Evolutionary conservation across 1,140 invertebrate genomes (phyloP).

Genomic region (Anoplolepis gracilipes): DNA sequence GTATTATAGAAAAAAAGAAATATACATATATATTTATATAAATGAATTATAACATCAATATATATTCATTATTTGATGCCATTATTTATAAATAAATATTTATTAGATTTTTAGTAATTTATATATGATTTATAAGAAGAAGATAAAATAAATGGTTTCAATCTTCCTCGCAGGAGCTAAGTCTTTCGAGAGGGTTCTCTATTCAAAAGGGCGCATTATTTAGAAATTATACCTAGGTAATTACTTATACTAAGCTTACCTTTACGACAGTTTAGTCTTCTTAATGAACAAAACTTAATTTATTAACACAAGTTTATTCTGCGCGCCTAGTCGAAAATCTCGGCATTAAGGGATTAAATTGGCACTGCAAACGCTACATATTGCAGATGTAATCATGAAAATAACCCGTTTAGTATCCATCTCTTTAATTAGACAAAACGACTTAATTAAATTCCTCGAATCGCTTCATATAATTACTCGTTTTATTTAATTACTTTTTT

Average conservation of each 20-base stretch:
- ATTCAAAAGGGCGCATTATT: neutral
- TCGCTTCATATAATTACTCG: neutral
- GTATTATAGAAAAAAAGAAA: too few species aligned
- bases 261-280: neutral
- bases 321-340: neutral
- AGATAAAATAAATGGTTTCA: neutral
- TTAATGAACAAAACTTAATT: conserved; percentile 36
- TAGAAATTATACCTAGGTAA: neutral
- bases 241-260: too few species aligned
- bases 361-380: neutral
- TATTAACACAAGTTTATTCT: conserved; percentile 23
- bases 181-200: neutral
- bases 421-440: neutral
- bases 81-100: neutral
- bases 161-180: neutral
- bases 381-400: neutral
- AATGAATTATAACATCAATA: too few species aligned
- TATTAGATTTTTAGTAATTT: neutral
- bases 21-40: neutral
- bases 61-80: neutral
- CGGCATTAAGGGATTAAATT: conserved; percentile 15
- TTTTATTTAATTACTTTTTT: neutral
- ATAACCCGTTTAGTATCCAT: neutral
- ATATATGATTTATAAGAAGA: neutral
- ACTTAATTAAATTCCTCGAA: neutral